Percentiles rank a stretch among this genome's conserved stretches.
Conservation (phyloP, 2,113 vertebrate genomes). For the Notechis scutatus region DNA sequence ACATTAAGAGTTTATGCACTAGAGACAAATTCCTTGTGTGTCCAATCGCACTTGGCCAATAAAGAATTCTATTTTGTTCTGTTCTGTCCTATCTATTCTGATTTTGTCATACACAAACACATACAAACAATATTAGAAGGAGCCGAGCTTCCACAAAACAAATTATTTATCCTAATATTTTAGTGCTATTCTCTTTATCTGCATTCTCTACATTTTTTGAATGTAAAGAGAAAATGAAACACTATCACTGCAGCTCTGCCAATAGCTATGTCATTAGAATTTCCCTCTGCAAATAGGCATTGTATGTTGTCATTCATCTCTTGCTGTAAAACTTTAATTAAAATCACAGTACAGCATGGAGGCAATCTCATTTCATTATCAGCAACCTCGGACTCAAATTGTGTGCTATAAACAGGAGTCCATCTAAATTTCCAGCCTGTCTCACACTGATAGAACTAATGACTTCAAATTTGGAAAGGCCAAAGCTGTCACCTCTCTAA, state of each 20-base stretch:
- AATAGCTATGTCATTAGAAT: not conserved
- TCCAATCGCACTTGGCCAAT: not conserved
- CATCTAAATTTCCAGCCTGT: not conserved
- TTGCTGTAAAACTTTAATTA: constrained; percentile 27
- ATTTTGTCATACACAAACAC: not conserved
- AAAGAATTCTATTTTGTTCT: not conserved
- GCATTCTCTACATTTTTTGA: not conserved
- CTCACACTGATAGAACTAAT: constrained; percentile 12
- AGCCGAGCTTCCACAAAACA: not conserved
- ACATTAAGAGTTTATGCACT: not conserved
- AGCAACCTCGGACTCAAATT: not conserved
- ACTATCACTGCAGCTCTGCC: not conserved
- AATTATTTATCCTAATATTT: not conserved
- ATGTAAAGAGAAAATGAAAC: not conserved
- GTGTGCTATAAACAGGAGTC: constrained; percentile 3
- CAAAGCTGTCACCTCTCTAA: not conserved
- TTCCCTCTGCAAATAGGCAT: not conserved
- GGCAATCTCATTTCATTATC: constrained; percentile 23
- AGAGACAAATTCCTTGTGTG: not conserved
- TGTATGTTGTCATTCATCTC: not conserved
- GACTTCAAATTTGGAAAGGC: not conserved
- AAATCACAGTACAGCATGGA: constrained; percentile 1
- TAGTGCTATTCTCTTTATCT: not conserved
- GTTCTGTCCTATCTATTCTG: not conserved
- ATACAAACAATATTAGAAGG: not conserved